Evolutionary conservation across 2,113 vertebrate genomes (phyloP).

Genomic region (Dasyurus viverrinus): DNA sequence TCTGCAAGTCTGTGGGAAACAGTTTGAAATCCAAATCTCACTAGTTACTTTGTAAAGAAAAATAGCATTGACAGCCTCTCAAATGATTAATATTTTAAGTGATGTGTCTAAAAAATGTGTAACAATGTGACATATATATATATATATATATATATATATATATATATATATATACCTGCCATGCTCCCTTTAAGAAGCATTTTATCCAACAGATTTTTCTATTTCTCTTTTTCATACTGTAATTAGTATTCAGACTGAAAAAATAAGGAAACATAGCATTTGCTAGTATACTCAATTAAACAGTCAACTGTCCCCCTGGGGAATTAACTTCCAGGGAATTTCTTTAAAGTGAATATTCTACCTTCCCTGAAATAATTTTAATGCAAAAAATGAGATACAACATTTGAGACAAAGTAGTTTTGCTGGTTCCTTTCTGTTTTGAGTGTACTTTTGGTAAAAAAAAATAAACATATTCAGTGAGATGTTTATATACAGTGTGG

Average conservation of each 20-base stretch:
- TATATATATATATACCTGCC: not conserved
- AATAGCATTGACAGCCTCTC: not conserved
- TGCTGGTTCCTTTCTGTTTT: not conserved
- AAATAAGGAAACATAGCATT: slow-evolving; percentile 3
- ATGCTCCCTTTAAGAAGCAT: not conserved
- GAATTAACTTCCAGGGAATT: slow-evolving; percentile 17
- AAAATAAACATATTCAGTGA: not conserved
- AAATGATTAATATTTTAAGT: slow-evolving; percentile 12
- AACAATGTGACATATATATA: not conserved
- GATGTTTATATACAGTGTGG: not conserved
- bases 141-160: no score
- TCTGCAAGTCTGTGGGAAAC: not conserved
- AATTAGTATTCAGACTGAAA: slow-evolving; percentile 41
- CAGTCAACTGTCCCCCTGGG: not conserved
- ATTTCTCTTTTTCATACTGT: slow-evolving; percentile 2
- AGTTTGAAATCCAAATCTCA: not conserved
- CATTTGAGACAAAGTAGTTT: not conserved
- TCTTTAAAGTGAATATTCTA: not conserved
- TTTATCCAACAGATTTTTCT: not conserved
- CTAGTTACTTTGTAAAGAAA: not conserved
- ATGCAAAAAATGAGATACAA: not conserved
- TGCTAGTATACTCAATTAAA: slow-evolving; percentile 36
- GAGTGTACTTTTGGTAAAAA: not conserved
- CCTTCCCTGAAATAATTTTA: slow-evolving; percentile 30
- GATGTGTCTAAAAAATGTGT: not conserved